A percentile compares a stretch with the other conserved stretches of the same genome.
Evolutionary conservation across 2,888 invertebrate genomes (phyloP).

Genomic region (Willowsia nigromaculata): DNA sequence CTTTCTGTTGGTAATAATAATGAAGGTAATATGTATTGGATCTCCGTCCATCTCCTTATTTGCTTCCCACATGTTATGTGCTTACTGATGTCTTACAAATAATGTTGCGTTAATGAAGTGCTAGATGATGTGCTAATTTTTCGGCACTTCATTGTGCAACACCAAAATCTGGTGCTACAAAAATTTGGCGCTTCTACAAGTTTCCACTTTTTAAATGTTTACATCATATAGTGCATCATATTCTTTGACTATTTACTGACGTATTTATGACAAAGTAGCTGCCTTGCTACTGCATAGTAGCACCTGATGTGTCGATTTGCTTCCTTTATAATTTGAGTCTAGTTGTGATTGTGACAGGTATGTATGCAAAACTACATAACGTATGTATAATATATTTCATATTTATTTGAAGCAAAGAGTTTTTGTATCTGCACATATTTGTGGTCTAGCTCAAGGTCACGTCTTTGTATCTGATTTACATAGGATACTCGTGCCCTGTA

Average conservation of each 20-base stretch:
- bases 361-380: no score
- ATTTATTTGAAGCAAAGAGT: no score
- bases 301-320: no score
- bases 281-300: no score
- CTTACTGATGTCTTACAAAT: not conserved
- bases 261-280: no score
- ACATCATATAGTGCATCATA: not conserved
- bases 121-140: conserved; percentile 7
- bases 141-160: not conserved
- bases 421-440: no score
- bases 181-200: not conserved
- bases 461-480: not conserved
- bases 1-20: not conserved
- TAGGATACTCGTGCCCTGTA: no score
- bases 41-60: not conserved
- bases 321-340: no score
- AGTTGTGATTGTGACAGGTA: no score
- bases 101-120: conserved; percentile 2
- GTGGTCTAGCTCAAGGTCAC: conserved; percentile 5
- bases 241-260: no score
- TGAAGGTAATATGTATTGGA: no score
- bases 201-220: not conserved
- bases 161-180: not conserved
- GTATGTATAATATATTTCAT: no score
- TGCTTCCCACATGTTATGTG: not conserved